Evolutionary conservation across 1,140 invertebrate genomes (phyloP), one percentile per base, ranked within the genome.

Genomic region (Venustaconcha ellipsiformis): DNA sequence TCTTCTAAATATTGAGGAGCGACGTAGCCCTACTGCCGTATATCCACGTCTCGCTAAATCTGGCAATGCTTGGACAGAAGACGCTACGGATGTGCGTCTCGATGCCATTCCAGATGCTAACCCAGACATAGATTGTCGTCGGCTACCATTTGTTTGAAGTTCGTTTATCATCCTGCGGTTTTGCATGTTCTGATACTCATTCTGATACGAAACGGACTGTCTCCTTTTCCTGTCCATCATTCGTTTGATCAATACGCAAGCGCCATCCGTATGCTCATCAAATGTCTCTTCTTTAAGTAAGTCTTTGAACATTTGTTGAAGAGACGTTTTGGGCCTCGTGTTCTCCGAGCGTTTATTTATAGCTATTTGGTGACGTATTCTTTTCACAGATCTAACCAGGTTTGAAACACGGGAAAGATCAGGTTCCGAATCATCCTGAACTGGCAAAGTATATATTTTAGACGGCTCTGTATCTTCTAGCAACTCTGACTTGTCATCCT

Each of bases 181-280:
- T 48, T 6, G 11, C 37, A 48, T 48, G 37, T 48, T 48, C 37
- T 48, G 37, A 48, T 48, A 48, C 37, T 48, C 37, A 48, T 48
- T 48, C 37, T 48, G 37, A 48, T 48, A 74, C 8, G 69, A 57
- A 17, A 60, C 57, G 6, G 75, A 77, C 59, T 72, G 70, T 20
- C 78, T 69, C 18, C 81, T 26, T 20, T 77, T 77, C 64, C 83
- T 84, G 65, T 86, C 80, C 66, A 86, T 76, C 63, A 83, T 82
- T 60, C 84, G 74, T 62, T 84, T 80, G 68, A 86, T 79, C 57
- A 86, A 63, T 23, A 74, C 72, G 70, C 84, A 86, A 1, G 83
- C 79, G 3, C 84, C 84, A 70, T 86, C 83, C 2, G 84, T 86
- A 59, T 80, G 83, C 20, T 80, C 75, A 59, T 84, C 79, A 17